phyloP scores from a whole-genome alignment of 2,113 vertebrate species.

The Euleptes europaea region DNA sequence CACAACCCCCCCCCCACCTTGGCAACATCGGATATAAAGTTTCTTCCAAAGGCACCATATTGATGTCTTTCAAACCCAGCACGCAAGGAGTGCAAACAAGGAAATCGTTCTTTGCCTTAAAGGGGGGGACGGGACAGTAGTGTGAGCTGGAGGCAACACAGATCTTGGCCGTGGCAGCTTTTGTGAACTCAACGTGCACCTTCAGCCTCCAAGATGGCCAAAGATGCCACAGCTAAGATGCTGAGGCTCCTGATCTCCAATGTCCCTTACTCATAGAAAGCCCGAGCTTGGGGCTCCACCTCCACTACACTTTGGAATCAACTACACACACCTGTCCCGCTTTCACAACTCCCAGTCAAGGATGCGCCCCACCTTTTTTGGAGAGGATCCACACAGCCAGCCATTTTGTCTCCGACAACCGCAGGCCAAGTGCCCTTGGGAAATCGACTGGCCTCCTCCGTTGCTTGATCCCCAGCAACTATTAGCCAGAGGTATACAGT shows the following conservation, averaged over 20 bases:
- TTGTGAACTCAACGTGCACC: not conserved
- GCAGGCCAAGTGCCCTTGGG: not conserved
- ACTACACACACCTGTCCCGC: not conserved
- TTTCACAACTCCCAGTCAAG: not conserved
- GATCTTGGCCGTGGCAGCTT: not conserved
- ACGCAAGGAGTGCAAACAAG: not conserved
- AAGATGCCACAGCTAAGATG: not conserved
- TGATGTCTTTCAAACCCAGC: not conserved
- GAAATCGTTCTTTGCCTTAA: not conserved
- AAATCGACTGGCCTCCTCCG: not conserved
- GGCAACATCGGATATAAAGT: not conserved
- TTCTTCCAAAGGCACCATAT: constrained; percentile 25
- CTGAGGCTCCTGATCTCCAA: not conserved
- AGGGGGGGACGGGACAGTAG: too few relatives aligned
- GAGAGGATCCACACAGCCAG: not conserved
- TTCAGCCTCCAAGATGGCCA: not conserved
- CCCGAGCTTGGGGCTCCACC: not conserved
- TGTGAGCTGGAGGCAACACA: too few relatives aligned
- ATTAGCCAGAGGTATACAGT: too few relatives aligned
- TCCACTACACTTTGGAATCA: not conserved
- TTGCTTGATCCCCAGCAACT: not conserved
- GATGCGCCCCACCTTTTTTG: not conserved
- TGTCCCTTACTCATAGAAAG: not conserved
- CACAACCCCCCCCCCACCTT: not conserved
- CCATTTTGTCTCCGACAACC: not conserved